phyloP scores from a whole-genome alignment of 2,797 vertebrate genomes.

The Melopsittacus undulatus region DNA sequence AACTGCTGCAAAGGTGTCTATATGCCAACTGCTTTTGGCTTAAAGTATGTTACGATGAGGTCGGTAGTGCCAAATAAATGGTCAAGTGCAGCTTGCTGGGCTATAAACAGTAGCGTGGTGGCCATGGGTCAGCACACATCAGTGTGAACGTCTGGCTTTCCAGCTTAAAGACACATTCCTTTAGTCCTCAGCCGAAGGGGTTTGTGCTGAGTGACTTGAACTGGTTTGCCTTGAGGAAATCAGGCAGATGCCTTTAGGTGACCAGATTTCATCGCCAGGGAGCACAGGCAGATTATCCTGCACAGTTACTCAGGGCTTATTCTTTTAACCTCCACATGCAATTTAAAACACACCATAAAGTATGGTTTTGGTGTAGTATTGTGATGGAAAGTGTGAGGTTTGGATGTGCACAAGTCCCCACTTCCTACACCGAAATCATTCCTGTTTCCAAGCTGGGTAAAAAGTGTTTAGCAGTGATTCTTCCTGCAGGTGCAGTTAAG shows the following conservation, averaged over 20 bases:
- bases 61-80: fast-evolving
- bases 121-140: not conserved
- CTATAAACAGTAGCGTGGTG: fast-evolving
- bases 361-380: not conserved
- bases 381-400: not conserved
- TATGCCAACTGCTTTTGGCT: not conserved
- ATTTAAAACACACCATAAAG: fast-evolving
- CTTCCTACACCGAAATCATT: not conserved
- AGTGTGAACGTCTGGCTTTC: not conserved
- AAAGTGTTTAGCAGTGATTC: not conserved
- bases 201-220: not conserved
- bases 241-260: not conserved
- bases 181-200: not conserved
- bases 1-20: not conserved
- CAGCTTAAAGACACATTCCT: not conserved
- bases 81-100: not conserved
- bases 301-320: not conserved
- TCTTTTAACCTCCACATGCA: not conserved
- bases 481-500: not conserved
- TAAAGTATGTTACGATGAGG: not conserved
- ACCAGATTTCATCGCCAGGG: fast-evolving
- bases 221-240: not conserved
- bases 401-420: not conserved
- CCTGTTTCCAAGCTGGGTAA: not conserved
- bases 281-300: not conserved